These are phyloP conservation scores for Lophius americanus DNA, from an alignment of 2,797 vertebrate species.

Conservation along the genomic window DNA sequence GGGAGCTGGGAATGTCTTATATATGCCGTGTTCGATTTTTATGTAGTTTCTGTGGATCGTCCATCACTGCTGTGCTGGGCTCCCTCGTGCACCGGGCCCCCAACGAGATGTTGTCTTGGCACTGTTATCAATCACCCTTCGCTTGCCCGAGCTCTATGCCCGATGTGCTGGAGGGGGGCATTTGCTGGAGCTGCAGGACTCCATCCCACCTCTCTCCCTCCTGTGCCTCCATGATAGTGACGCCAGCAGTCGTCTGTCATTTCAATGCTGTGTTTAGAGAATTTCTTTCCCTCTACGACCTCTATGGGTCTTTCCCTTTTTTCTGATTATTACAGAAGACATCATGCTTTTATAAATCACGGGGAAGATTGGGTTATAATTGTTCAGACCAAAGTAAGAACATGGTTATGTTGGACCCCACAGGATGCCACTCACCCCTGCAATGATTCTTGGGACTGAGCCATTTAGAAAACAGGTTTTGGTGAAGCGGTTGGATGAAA, in stretches of 20 bases:
- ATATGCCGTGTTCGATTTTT: constrained; percentile 75
- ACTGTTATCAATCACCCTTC: constrained; percentile 71
- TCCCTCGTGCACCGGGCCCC: constrained; percentile 62
- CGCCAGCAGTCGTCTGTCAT: constrained; percentile 37
- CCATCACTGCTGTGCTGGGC: constrained; percentile 69
- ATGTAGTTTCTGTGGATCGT: constrained; percentile 71
- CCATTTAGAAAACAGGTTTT: constrained; percentile 52
- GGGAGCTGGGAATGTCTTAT: constrained; percentile 70
- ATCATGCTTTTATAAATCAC: constrained; percentile 12
- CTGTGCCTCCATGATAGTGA: constrained; percentile 22
- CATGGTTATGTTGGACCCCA: constrained; percentile 21
- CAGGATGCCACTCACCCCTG: constrained; percentile 34
- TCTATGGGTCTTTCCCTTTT: background rate
- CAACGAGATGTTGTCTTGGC: constrained; percentile 74
- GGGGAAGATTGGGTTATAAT: constrained; percentile 23
- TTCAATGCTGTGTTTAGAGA: constrained; percentile 29
- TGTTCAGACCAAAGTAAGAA: constrained; percentile 17
- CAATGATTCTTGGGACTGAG: constrained; percentile 39
- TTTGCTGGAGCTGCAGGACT: constrained; percentile 52
- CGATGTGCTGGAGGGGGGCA: constrained; percentile 52
- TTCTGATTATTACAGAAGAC: background rate
- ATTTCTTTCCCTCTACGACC: constrained; percentile 7
- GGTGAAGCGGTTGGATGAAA: constrained; percentile 18
- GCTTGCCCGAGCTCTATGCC: constrained; percentile 56
- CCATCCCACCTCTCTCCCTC: constrained; percentile 26